Conservation (phyloP, 2,797 vertebrate species). For the Hapalemur alaotrensis region DNA sequence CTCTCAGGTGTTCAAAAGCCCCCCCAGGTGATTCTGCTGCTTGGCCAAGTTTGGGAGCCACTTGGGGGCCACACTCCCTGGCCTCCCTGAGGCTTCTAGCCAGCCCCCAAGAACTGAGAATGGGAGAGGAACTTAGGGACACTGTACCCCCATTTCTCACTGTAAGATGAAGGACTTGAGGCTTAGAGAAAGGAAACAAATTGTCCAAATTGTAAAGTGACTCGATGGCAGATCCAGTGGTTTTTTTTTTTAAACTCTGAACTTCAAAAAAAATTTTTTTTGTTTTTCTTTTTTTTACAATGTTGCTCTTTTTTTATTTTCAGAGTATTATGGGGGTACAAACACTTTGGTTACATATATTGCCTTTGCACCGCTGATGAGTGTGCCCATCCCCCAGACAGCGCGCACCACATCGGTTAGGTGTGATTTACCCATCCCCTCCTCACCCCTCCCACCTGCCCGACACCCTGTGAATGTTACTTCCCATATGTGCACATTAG, state of each 20-base stretch:
- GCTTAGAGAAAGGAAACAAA: not conserved
- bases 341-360: too few species aligned
- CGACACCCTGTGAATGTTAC: too few species aligned
- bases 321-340: too few species aligned
- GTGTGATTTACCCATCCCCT: too few species aligned
- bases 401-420: rapidly evolving
- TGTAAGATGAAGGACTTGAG: not conserved
- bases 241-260: too few species aligned
- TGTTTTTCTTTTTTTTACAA: too few species aligned
- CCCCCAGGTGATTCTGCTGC: not conserved
- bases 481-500: too few species aligned
- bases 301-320: too few species aligned
- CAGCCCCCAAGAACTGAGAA: not conserved
- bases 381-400: too few species aligned
- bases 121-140: not conserved
- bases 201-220: not conserved
- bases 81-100: not conserved
- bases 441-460: too few species aligned
- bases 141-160: not conserved
- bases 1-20: not conserved
- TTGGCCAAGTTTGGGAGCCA: not conserved
- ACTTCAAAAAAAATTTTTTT: too few species aligned
- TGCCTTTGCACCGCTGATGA: too few species aligned
- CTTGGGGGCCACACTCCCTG: not conserved
- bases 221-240: not conserved